These are phyloP conservation scores for Pelagia noctiluca DNA, from an alignment of 30 jellyfish, hydroid and myxozoan species.

Conservation along the genomic window DNA sequence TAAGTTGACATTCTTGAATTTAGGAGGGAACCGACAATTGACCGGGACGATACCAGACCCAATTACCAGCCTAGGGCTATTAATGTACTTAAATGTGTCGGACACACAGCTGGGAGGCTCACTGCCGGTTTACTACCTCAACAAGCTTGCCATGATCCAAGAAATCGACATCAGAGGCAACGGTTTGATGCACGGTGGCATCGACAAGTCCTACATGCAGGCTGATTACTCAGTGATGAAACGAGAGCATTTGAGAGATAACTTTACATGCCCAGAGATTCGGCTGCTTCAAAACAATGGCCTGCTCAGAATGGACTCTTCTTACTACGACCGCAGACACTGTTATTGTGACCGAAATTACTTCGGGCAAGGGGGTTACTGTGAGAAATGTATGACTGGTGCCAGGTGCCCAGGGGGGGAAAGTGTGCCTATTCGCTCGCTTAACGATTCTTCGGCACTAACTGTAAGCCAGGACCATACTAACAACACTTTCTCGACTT, in stretches of 20 bases:
- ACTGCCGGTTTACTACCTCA: conserved; percentile 46
- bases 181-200: conserved; percentile 44
- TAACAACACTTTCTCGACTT: background rate
- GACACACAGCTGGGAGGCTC: conserved; percentile 20
- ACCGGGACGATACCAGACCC: conserved; percentile 74
- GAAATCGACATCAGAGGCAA: conserved; percentile 58
- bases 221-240: conserved; percentile 30
- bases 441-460: background rate
- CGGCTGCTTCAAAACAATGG: conserved; percentile 48
- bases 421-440: too few species aligned
- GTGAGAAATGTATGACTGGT: conserved; percentile 66
- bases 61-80: conserved; percentile 21
- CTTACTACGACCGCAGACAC: conserved; percentile 50
- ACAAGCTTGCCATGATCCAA: conserved; percentile 38
- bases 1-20: conserved; percentile 37
- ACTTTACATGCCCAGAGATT: conserved; percentile 58
- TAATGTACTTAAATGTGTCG: conserved; percentile 55
- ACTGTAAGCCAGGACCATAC: background rate
- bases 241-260: conserved; percentile 11
- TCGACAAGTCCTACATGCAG: conserved; percentile 25
- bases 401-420: too few species aligned
- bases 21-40: conserved; percentile 59
- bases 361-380: conserved; percentile 76
- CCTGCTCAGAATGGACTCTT: conserved; percentile 35
- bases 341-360: conserved; percentile 58